Evolutionary conservation across 1,140 invertebrate species (phyloP), one percentile per base, ranked within the genome.

Genomic region (Cydia amplana): DNA sequence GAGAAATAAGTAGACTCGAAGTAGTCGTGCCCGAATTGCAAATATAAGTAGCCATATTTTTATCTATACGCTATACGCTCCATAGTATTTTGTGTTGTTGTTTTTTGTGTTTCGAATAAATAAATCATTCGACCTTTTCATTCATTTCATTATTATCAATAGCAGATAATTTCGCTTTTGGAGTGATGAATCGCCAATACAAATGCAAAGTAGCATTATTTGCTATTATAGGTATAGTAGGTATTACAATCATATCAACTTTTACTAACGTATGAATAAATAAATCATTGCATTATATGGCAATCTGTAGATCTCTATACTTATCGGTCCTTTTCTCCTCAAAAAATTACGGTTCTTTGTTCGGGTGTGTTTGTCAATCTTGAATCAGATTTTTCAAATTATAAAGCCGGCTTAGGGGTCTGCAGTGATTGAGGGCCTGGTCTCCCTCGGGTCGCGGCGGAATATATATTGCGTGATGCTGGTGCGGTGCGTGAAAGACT

Each of bases 391-490:
- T 40, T 70, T 70, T 70, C 65, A 70, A 36, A 70, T 70, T 70
- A 70, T 70, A 70, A 70, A 70, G 32, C 65, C 65, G 65, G 65
- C 65, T 70, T 70, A 70, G 32, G 65, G 32, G 36, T 70, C 36
- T 70, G 36, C 65, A 70, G 65, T 70, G 65, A 70, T 70, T 70
- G 65, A 70, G 65, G 16, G 65, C 4, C n/a, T 70, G 65, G 65
- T 70, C 36, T 70, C 64, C 63, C 32, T 18, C 65, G 65, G 65
- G 65, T 10, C 65, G 28, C 55, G 36, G 14, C 64, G 65, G 25
- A 73, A 73, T 73, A 49, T 25, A 73, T 73, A 72, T 72, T 49
- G 43, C 72, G 72, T 49, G 72, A 51, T 55, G 40, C n/a, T 49
- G 40, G 20, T 49, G 49, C 43, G 40, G 20, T 72, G 49, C 72